phyloP scores from a whole-genome alignment of 2,113 vertebrate genomes.

The Uria lomvia region DNA sequence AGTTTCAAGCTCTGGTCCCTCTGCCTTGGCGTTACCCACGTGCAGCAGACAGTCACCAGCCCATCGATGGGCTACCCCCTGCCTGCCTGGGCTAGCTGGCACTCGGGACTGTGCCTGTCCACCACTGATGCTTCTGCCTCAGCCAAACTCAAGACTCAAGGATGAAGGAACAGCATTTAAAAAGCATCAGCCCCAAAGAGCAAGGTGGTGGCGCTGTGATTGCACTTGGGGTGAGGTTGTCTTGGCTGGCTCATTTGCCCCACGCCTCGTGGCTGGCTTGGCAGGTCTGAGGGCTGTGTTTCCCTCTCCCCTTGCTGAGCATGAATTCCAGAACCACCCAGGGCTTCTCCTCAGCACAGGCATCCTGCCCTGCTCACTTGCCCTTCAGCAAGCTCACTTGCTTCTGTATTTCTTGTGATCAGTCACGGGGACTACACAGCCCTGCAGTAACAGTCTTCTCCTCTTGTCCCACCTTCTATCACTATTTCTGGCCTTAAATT shows the following conservation, averaged over 20 bases:
- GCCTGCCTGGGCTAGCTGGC: background rate
- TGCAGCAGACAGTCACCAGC: background rate
- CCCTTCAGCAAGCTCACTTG: background rate
- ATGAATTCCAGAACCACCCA: background rate
- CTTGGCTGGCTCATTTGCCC: background rate
- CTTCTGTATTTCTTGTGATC: background rate
- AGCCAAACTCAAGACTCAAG: background rate
- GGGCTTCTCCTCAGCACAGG: background rate
- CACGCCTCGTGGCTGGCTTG: background rate
- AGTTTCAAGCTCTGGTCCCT: background rate
- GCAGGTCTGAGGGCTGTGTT: background rate
- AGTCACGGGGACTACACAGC: too few species aligned
- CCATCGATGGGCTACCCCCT: rapidly evolving
- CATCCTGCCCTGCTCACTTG: background rate
- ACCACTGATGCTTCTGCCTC: background rate
- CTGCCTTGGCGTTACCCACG: background rate
- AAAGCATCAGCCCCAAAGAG: background rate
- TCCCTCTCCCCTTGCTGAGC: background rate
- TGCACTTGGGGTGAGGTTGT: background rate
- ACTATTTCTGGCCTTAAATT: background rate
- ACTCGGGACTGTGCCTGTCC: background rate
- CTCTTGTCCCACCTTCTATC: background rate
- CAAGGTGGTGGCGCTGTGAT: too few species aligned
- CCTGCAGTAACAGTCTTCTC: background rate
- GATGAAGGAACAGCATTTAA: background rate